Base-by-base conservation (phyloP, 2,797 vertebrate species). In the Gambusia yucatana region DNA sequence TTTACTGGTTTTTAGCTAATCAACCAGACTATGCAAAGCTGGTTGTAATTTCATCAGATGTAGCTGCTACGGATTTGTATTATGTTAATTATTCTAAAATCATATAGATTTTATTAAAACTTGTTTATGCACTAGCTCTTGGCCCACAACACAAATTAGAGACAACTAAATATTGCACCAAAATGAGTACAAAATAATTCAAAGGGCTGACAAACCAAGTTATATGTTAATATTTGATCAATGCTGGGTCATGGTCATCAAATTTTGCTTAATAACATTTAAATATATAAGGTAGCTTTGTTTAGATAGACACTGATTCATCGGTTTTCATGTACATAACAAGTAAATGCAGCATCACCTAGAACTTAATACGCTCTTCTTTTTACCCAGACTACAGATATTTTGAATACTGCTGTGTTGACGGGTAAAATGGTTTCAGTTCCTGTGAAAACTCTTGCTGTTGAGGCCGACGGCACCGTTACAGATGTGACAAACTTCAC, bases 361-460 rank as follows among this genome's bases (percentile, higher is more conserved):
- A 52, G 11, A 17, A 48, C 1, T 70, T 48, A n/a, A 6, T 79
- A 36, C 73, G 25, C 10, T 22, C 13, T 41, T 81, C 36, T 72
- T 43, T 77, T 39, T 71, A 0, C 61, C 1, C 93, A 99, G 98
- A 96, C 96, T 86, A 94, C 93, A 0, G 97, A 98, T 75, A 90
- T 99, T n/a, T 91, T 99, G 84, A 99, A 98, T 84, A 98, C 98
- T 0, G 98, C 98, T 0, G 93, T 97, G 43, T 95, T 99, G 79
- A 99, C 97, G 0, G 98, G 98, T 16, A 96, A 94, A 91, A 95
- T 84, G 0, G 97, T 98, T 41, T 95, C 96, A 0, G 86, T 97
- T 65, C 97, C 97, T 0, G 80, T 98, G 82, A 97, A 88, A 89
- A 96, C 96, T 77, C 92, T 99, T 76, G 97, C 97, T 0, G 95